phyloP scores from a whole-genome alignment of 2,888 invertebrate species.

The Terebella lapidaria region DNA sequence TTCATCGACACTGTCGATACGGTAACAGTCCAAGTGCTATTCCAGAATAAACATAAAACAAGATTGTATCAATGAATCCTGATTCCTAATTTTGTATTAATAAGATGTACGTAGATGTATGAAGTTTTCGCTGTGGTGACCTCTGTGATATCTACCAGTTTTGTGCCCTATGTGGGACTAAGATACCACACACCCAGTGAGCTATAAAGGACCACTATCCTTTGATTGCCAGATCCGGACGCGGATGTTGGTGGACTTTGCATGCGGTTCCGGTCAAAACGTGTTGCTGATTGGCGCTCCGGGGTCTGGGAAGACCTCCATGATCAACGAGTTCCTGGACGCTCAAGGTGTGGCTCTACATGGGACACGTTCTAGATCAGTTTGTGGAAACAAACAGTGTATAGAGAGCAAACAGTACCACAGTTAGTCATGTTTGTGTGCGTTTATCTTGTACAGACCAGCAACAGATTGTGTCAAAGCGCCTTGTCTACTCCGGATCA shows the following conservation, averaged over 20 bases:
- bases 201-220: too few relatives aligned
- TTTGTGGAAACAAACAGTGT: too few relatives aligned
- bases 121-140: too few relatives aligned
- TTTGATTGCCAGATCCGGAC: conserved; percentile 44
- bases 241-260: conserved; percentile 49
- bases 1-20: conserved; percentile 51
- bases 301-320: conserved; percentile 51
- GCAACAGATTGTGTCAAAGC: conserved; percentile 39
- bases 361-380: neutral
- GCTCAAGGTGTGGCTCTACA: conserved; percentile 41
- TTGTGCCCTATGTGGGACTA: too few relatives aligned
- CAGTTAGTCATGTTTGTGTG: neutral
- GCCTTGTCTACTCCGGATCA: conserved; percentile 48
- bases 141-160: too few relatives aligned
- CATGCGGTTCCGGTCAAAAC: conserved; percentile 47
- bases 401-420: too few relatives aligned
- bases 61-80: too few relatives aligned
- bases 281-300: conserved; percentile 49
- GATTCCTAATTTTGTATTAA: too few relatives aligned
- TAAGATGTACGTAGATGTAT: too few relatives aligned
- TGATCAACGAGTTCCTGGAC: conserved; percentile 50
- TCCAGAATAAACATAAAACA: too few relatives aligned
- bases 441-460: conserved; percentile 26
- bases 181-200: too few relatives aligned
- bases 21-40: conserved; percentile 27